Evolutionary conservation across 2,888 invertebrate species (phyloP).

Genomic region (Perizoma flavofasciatum): DNA sequence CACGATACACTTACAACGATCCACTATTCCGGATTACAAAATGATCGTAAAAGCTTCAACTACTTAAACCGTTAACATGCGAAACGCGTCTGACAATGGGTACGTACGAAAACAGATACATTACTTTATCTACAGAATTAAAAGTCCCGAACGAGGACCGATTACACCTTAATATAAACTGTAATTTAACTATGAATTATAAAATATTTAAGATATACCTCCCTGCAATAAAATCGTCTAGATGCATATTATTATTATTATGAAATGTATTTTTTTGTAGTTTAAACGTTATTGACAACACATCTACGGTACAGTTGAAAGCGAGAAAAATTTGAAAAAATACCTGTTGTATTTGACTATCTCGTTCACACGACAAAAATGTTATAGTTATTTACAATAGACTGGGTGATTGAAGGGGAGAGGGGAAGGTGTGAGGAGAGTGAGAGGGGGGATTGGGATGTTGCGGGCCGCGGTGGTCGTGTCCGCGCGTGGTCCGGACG

Average conservation of each 20-base stretch:
- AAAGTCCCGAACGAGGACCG: slow-evolving; percentile 67
- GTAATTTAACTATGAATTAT: slow-evolving; percentile 80
- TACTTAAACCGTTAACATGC: slow-evolving; percentile 58
- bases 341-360: slow-evolving; percentile 82
- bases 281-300: slow-evolving; percentile 81
- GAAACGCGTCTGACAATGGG: slow-evolving; percentile 52
- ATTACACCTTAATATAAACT: slow-evolving; percentile 68
- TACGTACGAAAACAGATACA: slow-evolving; percentile 51
- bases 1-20: slow-evolving; percentile 49
- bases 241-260: slow-evolving; percentile 77
- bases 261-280: slow-evolving; percentile 80
- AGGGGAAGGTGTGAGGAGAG: slow-evolving; percentile 43
- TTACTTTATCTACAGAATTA: slow-evolving; percentile 61
- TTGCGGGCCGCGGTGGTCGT: slow-evolving; percentile 67
- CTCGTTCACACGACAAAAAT: slow-evolving; percentile 83
- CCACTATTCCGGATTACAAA: slow-evolving; percentile 42
- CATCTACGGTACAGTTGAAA: slow-evolving; percentile 84
- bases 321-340: slow-evolving; percentile 83
- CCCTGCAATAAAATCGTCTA: slow-evolving; percentile 80
- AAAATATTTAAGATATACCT: slow-evolving; percentile 80
- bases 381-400: slow-evolving; percentile 82
- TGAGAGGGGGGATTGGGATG: slow-evolving; percentile 44
- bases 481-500: slow-evolving; percentile 54
- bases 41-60: slow-evolving; percentile 56
- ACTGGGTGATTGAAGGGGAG: slow-evolving; percentile 54